Conservation (phyloP, 2,113 vertebrate genomes). For the Phrynosoma platyrhinos region DNA sequence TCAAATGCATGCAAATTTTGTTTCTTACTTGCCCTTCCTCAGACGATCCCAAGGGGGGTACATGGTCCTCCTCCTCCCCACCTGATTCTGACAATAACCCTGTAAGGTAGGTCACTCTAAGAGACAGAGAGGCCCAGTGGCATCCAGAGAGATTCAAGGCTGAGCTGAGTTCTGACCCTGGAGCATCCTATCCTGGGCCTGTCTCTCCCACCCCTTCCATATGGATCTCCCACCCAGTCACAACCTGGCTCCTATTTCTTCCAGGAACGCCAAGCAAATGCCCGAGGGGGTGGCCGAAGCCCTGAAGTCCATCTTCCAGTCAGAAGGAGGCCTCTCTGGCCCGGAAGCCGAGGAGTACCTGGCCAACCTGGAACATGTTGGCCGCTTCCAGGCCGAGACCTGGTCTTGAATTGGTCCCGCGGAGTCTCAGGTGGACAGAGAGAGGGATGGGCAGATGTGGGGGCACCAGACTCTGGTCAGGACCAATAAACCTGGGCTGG, state of each 20-base stretch:
- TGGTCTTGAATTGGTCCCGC: slow-evolving; percentile 82
- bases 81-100: background rate
- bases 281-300: slow-evolving; percentile 83
- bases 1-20: too few relatives aligned
- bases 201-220: background rate
- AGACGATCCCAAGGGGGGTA: background rate
- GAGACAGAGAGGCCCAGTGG: background rate
- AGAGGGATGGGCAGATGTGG: background rate
- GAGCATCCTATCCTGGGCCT: too few relatives aligned
- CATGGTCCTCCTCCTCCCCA: too few relatives aligned
- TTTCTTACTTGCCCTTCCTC: background rate
- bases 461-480: background rate
- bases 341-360: slow-evolving; percentile 81
- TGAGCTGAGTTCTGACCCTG: too few relatives aligned
- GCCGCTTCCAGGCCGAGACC: slow-evolving; percentile 92
- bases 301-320: slow-evolving; percentile 79
- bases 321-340: slow-evolving; percentile 80
- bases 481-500: background rate
- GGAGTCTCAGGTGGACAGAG: background rate
- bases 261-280: slow-evolving; percentile 92
- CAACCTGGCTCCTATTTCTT: background rate
- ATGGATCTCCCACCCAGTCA: background rate
- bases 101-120: background rate
- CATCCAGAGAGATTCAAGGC: background rate
- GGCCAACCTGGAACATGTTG: slow-evolving; percentile 79